Conservation (phyloP, 2,888 invertebrate genomes). For the Diarsia brunnea region DNA sequence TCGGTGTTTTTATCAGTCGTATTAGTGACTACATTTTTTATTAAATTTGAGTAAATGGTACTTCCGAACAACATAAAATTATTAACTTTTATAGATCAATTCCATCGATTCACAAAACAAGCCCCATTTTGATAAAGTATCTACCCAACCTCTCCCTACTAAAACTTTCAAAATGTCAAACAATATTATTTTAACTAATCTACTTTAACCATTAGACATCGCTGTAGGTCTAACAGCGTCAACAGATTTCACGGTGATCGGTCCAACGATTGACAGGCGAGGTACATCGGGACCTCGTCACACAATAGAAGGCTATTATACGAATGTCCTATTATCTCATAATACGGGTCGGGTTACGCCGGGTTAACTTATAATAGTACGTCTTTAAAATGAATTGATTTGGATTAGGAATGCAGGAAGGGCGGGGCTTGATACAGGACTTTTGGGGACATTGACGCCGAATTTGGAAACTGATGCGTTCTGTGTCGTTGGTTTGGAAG, state of each 20-base stretch:
- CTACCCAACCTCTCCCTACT: not conserved
- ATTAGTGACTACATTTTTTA: too few relatives aligned
- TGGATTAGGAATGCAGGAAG: slow-evolving; percentile 73
- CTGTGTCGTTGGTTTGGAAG: not conserved
- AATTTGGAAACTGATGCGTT: slow-evolving; percentile 34
- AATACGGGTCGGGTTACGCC: slow-evolving; percentile 84
- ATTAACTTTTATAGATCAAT: not conserved
- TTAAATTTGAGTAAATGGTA: not conserved
- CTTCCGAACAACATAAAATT: not conserved
- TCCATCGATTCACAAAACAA: slow-evolving; percentile 14
- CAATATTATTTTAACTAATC: slow-evolving; percentile 64
- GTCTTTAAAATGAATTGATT: slow-evolving; percentile 82
- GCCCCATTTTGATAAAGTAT: not conserved
- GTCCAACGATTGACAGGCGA: slow-evolving; percentile 79
- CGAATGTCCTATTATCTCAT: slow-evolving; percentile 83
- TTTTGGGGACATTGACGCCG: slow-evolving; percentile 59
- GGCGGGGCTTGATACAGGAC: slow-evolving; percentile 63
- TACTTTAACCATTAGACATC: slow-evolving; percentile 64
- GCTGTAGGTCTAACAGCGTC: slow-evolving; percentile 80
- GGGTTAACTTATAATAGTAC: slow-evolving; percentile 80
- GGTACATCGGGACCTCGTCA: slow-evolving; percentile 55
- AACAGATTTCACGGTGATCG: slow-evolving; percentile 81
- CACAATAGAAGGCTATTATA: slow-evolving; percentile 77
- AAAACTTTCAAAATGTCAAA: slow-evolving; percentile 6
- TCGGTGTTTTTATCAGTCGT: not conserved